Percentiles rank a stretch among this genome's conserved stretches.
Evolutionary conservation across 2,888 invertebrate genomes (phyloP).

Genomic region (Poecilus cupreus): DNA sequence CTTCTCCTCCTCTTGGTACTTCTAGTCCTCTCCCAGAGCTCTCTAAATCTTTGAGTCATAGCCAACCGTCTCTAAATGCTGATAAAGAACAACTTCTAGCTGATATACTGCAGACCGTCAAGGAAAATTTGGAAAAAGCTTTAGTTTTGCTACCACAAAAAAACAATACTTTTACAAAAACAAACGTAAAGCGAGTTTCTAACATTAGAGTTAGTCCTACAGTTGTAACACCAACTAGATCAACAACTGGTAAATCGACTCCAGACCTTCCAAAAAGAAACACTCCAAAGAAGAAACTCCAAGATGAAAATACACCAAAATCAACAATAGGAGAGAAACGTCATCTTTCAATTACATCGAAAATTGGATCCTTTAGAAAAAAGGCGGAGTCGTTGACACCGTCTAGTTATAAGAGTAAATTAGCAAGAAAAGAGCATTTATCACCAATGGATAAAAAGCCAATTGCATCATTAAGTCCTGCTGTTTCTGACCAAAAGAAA

Average conservation of each 20-base stretch:
- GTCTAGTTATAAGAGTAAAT: background rate
- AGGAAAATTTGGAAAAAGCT: slow-evolving; percentile 40
- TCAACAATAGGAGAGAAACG: background rate
- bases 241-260: slow-evolving; percentile 31
- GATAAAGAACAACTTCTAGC: slow-evolving; percentile 13
- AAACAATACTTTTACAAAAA: slow-evolving; percentile 39
- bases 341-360: background rate
- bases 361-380: slow-evolving; percentile 32
- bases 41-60: background rate
- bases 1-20: slow-evolving; percentile 17
- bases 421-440: background rate
- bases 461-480: background rate
- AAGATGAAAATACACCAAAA: slow-evolving; percentile 12
- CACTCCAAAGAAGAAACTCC: background rate
- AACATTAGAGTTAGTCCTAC: slow-evolving; percentile 45
- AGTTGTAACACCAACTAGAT: slow-evolving; percentile 19
- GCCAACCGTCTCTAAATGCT: background rate
- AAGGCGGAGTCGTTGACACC: background rate
- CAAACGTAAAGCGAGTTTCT: slow-evolving; percentile 41
- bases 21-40: slow-evolving; percentile 22
- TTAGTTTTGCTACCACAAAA: slow-evolving; percentile 9
- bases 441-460: background rate
- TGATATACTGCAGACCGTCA: background rate
- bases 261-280: slow-evolving; percentile 21
- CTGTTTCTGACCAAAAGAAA: background rate